Percentiles rank a stretch among this genome's conserved stretches.
phyloP scores from a whole-genome alignment of 2,797 vertebrate species.

The Zenarchopterus dispar region DNA sequence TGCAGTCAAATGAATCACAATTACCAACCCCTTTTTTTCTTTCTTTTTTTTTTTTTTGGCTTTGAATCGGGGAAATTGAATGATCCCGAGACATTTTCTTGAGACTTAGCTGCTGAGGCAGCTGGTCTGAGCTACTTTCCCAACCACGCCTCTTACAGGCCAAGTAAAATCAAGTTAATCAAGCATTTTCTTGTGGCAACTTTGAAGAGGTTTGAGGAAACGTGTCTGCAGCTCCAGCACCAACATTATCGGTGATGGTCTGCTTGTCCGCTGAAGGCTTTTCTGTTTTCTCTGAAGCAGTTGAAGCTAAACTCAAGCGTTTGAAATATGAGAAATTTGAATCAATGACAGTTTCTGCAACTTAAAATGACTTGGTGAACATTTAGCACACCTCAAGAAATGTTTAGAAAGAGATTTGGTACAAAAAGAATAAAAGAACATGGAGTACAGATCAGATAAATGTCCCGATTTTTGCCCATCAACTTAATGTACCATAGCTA shows the following conservation, averaged over 20 bases:
- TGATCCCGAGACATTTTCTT: neutral
- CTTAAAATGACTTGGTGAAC: no score
- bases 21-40: neutral
- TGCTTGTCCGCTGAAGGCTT: constrained; percentile 2
- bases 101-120: constrained; percentile 10
- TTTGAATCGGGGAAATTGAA: neutral
- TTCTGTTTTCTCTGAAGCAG: no score
- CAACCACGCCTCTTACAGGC: no score
- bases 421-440: no score
- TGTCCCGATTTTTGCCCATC: no score
- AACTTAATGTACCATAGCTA: no score
- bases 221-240: neutral
- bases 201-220: neutral
- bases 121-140: neutral
- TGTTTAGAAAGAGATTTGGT: no score
- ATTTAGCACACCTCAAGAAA: no score
- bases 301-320: neutral
- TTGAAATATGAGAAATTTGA: neutral
- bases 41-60: no score
- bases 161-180: neutral
- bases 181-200: neutral
- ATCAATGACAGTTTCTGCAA: no score
- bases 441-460: no score
- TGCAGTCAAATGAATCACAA: constrained; percentile 29
- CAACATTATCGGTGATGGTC: constrained; percentile 21